Base-by-base conservation (phyloP, 1,140 invertebrate species). In the Vollenhovia emeryi region DNA sequence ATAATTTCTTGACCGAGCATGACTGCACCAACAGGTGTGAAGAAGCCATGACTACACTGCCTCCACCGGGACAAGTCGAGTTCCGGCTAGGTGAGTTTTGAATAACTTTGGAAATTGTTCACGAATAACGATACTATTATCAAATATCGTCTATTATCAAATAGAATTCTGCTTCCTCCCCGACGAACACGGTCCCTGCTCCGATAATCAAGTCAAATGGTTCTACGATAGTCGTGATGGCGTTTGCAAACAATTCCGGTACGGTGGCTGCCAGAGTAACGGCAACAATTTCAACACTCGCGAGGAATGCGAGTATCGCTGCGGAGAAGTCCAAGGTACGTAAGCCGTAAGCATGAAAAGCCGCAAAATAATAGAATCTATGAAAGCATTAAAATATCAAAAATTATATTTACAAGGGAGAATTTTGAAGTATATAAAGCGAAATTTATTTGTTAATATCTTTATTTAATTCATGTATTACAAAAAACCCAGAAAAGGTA, bases 231-330 rank as follows among this genome's bases (percentile, higher is more conserved):
- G 96, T 24, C 88, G 94, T 45, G 96, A 97, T 52, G 98, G 98
- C 40, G 95, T 96, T 18, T 99, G 99, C 93, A 96, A 97, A 80
- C 96, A 96, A 86, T 99, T 99, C 94, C 94, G 95, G 5, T 99
- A 97, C 89, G 96, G 97, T 0, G 98, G 98, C 62, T 99, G 98
- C 91, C 96, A 96, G 13, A 98, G 98, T 59, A 99, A 99, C 93
- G 95, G 96, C 73, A 99, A 99, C 93, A 97, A 97, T 90, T 99
- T 98, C 95, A 95, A 96, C 55, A 96, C 95, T 24, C 95, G 96
- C 52, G 96, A 98, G 55, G 96, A 98, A 89, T 99, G 98, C 95
- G 96, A 98, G 86, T 95, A 96, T 80, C 96, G 96, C 66, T 99
- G 98, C 94, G 95, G 96, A 7, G 94, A 96, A 55, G 96, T 96